Evolutionary conservation across 2,888 invertebrate species (phyloP), one percentile per base, ranked within the genome.

Genomic region (Stictocephala bisonia): DNA sequence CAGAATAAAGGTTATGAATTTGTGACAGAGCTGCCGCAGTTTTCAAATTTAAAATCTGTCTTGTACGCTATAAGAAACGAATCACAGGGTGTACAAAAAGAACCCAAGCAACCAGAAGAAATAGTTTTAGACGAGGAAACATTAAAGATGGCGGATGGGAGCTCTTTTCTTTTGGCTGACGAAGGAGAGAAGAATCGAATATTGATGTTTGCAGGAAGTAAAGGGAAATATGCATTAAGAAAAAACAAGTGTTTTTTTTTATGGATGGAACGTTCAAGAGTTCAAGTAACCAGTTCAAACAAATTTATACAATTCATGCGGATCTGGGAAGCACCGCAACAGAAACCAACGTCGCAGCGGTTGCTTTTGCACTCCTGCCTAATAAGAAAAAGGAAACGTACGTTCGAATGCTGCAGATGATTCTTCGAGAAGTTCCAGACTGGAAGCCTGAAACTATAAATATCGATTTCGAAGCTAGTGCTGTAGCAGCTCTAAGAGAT

Each of bases 401-500:
- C 7, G 44, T 44, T 2, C n/a, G 44, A 18, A n/a, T n/a, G n/a
- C n/a, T n/a, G n/a, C n/a, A n/a, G n/a, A n/a, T n/a, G n/a, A n/a
- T n/a, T n/a, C n/a, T n/a, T n/a, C n/a, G n/a, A n/a, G n/a, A n/a
- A n/a, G n/a, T n/a, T n/a, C n/a, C n/a, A n/a, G n/a, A n/a, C n/a
- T n/a, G n/a, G n/a, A n/a, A n/a, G n/a, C n/a, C n/a, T n/a, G n/a
- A n/a, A n/a, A n/a, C 2, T 3, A 2, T 44, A 44, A 44, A 44
- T 44, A 18, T 44, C n/a, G 44, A 44, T 44, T 44, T 44, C 18
- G 44, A 44, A 44, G 11, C 44, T n/a, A 18, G 15, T 15, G 44
- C 2, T 15, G 18, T 44, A 44, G n/a, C 18, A 18, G 44, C 44
- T 44, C 11, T 44, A 7, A 73, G 26, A 60, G 48, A 70, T 56